phyloP scores from a whole-genome alignment of 92 coral and sea anemone genomes.

The Zoanthus gigantus region DNA sequence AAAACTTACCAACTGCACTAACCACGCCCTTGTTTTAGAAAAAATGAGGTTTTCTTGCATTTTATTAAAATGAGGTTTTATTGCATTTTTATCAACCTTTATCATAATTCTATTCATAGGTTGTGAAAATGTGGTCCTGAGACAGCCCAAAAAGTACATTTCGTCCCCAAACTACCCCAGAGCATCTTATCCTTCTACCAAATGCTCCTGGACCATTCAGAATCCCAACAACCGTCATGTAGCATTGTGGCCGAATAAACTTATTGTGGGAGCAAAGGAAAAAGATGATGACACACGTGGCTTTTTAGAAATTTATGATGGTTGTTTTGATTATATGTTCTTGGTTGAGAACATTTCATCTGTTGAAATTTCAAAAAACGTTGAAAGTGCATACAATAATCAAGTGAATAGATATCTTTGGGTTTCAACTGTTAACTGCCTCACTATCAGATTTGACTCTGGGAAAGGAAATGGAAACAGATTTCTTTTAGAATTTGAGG shows the following conservation, averaged over 20 bases:
- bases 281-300: constrained; percentile 69
- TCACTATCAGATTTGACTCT: constrained; percentile 65
- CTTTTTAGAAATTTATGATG: constrained; percentile 76
- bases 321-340: constrained; percentile 62
- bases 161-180: constrained; percentile 71
- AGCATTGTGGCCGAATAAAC: constrained; percentile 40
- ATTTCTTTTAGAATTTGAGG: constrained; percentile 46
- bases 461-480: constrained; percentile 58
- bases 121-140: constrained; percentile 41
- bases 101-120: not conserved
- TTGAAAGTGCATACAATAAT: not conserved
- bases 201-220: constrained; percentile 69
- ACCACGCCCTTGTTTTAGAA: too few relatives aligned
- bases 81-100: too few relatives aligned
- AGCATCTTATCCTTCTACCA: constrained; percentile 29
- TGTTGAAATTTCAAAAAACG: not conserved
- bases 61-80: too few relatives aligned
- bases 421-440: constrained; percentile 79
- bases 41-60: too few relatives aligned
- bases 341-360: constrained; percentile 81
- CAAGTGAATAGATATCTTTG: constrained; percentile 60
- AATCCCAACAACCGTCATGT: constrained; percentile 54
- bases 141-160: constrained; percentile 26
- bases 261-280: constrained; percentile 68
- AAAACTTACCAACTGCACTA: too few relatives aligned